A percentile compares a stretch with the other conserved stretches of the same genome.
phyloP scores from a whole-genome alignment of 2,888 invertebrate species.

The Abscondita cerata region DNA sequence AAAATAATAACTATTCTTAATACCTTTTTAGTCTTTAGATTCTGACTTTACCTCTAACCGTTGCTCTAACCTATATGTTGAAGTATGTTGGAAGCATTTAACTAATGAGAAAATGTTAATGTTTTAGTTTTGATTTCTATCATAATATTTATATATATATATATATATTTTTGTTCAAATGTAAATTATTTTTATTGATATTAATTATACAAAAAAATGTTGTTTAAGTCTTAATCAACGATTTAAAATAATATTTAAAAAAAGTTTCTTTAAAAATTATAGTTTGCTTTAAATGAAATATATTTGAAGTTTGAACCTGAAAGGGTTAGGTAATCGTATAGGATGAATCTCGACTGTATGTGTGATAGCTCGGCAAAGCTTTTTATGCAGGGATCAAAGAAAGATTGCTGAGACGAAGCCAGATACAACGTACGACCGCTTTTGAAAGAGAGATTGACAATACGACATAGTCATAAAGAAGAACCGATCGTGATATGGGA shows the following conservation, averaged over 20 bases:
- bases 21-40: too few relatives aligned
- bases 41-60: too few relatives aligned
- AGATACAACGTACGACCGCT: conserved; percentile 30
- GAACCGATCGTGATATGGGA: conserved; percentile 28
- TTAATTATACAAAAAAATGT: not conserved
- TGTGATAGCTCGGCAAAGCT: conserved; percentile 20
- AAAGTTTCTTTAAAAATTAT: not conserved
- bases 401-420: conserved; percentile 28
- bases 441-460: conserved; percentile 35
- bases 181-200: not conserved
- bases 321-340: conserved; percentile 22
- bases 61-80: too few relatives aligned
- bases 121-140: too few relatives aligned
- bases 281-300: conserved; percentile 14
- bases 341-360: conserved; percentile 6
- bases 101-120: too few relatives aligned
- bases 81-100: too few relatives aligned
- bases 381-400: conserved; percentile 32
- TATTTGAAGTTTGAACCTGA: conserved; percentile 18
- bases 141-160: not conserved
- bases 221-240: not conserved
- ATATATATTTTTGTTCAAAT: not conserved
- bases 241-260: not conserved
- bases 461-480: conserved; percentile 31
- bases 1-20: too few relatives aligned